Conservation (phyloP, 2,797 vertebrate species). For the Cyprinella venusta region DNA sequence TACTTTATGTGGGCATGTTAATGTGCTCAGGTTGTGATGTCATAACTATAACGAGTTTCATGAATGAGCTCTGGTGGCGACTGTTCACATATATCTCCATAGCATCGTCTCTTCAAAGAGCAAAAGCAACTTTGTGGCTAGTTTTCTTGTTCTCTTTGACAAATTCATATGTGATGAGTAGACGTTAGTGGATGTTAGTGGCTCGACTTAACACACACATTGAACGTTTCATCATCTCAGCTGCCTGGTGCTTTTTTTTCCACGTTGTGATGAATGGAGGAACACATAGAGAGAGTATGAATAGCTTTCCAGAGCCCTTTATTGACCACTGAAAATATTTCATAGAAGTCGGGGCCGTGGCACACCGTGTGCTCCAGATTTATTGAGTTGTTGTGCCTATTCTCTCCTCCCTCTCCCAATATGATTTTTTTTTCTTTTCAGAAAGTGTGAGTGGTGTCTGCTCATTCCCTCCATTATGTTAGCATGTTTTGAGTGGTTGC, state of each 20-base stretch:
- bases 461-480: neutral
- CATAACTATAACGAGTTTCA: neutral
- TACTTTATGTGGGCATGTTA: neutral
- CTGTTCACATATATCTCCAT: neutral
- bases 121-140: neutral
- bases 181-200: neutral
- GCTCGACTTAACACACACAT: neutral
- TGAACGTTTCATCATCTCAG: conserved; percentile 9
- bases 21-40: neutral
- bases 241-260: conserved; percentile 3
- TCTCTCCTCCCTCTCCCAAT: neutral
- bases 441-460: neutral
- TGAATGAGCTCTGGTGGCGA: neutral
- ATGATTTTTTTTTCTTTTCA: neutral
- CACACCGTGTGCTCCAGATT: too few species aligned
- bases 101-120: neutral
- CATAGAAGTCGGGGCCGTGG: neutral
- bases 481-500: neutral
- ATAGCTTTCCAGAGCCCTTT: neutral
- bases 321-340: conserved; percentile 38
- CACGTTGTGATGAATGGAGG: neutral
- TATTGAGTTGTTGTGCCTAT: neutral
- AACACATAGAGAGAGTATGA: conserved; percentile 1
- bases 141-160: neutral
- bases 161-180: neutral